phyloP scores from a whole-genome alignment of 2,113 vertebrate genomes.

The Halcyon senegalensis region DNA sequence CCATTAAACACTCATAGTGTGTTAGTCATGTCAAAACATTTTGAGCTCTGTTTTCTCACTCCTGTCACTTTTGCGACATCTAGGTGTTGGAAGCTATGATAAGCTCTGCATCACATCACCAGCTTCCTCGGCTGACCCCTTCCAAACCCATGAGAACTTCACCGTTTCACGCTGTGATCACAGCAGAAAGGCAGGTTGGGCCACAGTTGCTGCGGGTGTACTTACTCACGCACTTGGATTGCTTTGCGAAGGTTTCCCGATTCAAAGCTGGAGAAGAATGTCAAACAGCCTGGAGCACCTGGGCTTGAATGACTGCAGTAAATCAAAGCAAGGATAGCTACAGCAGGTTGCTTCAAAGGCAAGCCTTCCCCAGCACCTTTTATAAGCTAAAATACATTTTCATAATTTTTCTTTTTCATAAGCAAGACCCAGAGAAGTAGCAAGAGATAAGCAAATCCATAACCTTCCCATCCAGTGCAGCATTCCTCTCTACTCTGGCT shows the following conservation, averaged over 20 bases:
- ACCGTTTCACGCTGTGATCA: rapidly evolving
- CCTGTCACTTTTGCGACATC: neutral
- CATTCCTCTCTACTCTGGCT: neutral
- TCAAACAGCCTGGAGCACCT: slow-evolving; percentile 68
- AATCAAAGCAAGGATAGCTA: neutral
- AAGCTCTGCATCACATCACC: neutral
- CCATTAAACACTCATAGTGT: neutral
- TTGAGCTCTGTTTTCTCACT: neutral
- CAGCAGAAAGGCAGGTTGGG: neutral
- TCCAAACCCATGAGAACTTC: neutral
- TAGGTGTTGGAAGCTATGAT: neutral
- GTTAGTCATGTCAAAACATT: neutral
- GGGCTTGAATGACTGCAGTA: slow-evolving; percentile 67
- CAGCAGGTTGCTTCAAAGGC: neutral
- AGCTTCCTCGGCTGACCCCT: neutral
- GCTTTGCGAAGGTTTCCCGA: slow-evolving; percentile 91
- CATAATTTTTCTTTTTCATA: neutral
- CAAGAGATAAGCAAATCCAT: neutral
- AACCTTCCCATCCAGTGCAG: neutral
- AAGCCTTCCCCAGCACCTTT: neutral
- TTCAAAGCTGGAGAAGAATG: slow-evolving; percentile 90
- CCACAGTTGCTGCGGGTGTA: neutral
- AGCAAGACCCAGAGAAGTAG: neutral
- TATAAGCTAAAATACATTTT: neutral
- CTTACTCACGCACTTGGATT: slow-evolving; percentile 90